Base-by-base conservation (phyloP, 2,888 invertebrate species). In the Rhogogaster chlorosoma region DNA sequence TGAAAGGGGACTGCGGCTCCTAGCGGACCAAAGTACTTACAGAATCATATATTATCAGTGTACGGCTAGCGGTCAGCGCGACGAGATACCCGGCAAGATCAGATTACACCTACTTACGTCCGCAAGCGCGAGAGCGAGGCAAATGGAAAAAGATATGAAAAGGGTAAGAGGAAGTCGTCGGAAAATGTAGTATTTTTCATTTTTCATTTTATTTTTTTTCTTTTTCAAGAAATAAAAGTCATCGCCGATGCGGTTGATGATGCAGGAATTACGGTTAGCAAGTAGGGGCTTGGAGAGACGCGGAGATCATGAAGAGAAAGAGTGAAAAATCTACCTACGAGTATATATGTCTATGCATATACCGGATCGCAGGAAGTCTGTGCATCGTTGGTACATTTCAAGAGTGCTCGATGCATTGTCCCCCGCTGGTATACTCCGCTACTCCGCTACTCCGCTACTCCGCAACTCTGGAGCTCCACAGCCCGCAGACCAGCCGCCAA, bases 351-450 rank as follows among this genome's bases (percentile, higher is more conserved):
- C 26, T 32, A 53, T 49, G 49, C 32, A 18, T 80, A 80, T 80
- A 61, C 38, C 80, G 42, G 26, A 38, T 80, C 80, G 61, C 83
- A 49, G 38, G 45, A 57, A 83, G 83, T 83, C 83, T 83, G 45
- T 67, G 83, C 45, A 83, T 83, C 64, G 70, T 70, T 67, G 88
- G 87, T 87, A 89, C 88, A 89, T 90, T 90, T 89, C 87, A 88
- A 90, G 89, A 89, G 88, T 88, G 88, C 89, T 90, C 88, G 88
- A 89, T 87, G 88, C 88, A 89, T 90, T 90, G 90, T 90, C 89
- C 88, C 88, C 86, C 84, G 86, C 67, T 18, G 67, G 85, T 84
- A 87, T 87, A 87, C 86, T 36, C 83, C 84, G 86, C 87, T 87
- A 87, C 88, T 89, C 88, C 87, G 85, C 88, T 88, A 87, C 87